Percentiles rank a stretch among this genome's conserved stretches.
Conservation (phyloP, 1,140 invertebrate genomes). For the Metopolophium dirhodum region DNA sequence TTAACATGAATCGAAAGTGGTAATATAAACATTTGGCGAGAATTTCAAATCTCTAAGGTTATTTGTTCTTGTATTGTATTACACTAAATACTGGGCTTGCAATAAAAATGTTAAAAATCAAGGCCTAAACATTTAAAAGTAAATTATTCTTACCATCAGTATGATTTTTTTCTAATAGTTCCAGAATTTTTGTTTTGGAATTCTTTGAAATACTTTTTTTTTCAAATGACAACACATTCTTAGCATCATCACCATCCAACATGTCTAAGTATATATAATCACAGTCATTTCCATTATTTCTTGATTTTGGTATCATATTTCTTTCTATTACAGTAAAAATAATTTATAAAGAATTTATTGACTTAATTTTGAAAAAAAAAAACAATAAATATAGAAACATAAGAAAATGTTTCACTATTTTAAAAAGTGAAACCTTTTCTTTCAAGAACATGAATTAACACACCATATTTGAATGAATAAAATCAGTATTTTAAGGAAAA, state of each 20-base stretch:
- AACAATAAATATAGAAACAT: neutral
- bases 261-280: constrained; percentile 32
- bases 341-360: neutral
- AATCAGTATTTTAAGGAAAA: neutral
- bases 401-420: neutral
- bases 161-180: neutral
- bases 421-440: neutral
- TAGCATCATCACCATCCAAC: neutral
- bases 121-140: neutral
- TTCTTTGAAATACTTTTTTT: neutral
- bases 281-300: neutral
- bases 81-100: no score
- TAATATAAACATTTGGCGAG: no score
- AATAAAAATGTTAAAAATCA: no score
- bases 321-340: neutral
- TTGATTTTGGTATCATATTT: constrained; percentile 23
- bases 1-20: no score
- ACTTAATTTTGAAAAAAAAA: neutral
- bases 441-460: neutral
- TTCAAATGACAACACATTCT: neutral
- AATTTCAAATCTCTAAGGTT: no score
- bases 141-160: neutral
- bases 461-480: neutral
- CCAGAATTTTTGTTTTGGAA: neutral
- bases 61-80: no score